Conservation (phyloP, 2,888 invertebrate genomes). For the Panopea generosa region DNA sequence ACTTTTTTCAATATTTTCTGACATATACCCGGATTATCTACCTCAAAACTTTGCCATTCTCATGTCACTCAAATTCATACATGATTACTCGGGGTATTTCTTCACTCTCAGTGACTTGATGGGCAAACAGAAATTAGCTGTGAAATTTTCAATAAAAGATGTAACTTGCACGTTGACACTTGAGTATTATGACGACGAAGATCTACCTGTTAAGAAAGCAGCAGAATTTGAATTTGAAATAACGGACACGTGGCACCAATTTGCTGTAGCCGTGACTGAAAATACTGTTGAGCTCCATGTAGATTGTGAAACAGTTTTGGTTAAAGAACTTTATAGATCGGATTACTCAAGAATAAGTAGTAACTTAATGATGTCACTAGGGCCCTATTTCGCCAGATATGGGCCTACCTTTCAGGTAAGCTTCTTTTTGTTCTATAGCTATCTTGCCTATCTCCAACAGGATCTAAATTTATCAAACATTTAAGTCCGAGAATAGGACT, state of each 20-base stretch:
- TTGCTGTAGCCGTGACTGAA: slow-evolving; percentile 71
- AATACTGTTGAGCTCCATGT: slow-evolving; percentile 67
- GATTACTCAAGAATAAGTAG: slow-evolving; percentile 10
- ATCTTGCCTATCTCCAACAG: no score
- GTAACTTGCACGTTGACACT: slow-evolving; percentile 21
- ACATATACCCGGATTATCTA: slow-evolving; percentile 70
- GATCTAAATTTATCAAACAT: no score
- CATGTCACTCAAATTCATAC: slow-evolving; percentile 66
- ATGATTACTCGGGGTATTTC: slow-evolving; percentile 68
- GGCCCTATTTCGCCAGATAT: slow-evolving; percentile 74
- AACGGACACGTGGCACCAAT: slow-evolving; percentile 76
- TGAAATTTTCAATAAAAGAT: slow-evolving; percentile 58
- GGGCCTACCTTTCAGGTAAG: slow-evolving; percentile 75
- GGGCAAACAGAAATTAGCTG: slow-evolving; percentile 70
- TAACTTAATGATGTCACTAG: slow-evolving; percentile 73
- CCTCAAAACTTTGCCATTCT: slow-evolving; percentile 77
- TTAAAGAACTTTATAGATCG: slow-evolving; percentile 41
- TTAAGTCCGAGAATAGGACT: no score
- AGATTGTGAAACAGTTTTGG: slow-evolving; percentile 72
- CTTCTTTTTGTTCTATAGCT: not conserved
- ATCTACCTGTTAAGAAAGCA: slow-evolving; percentile 44
- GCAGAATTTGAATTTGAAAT: slow-evolving; percentile 66
- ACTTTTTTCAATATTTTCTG: slow-evolving; percentile 72
- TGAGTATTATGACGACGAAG: slow-evolving; percentile 62
- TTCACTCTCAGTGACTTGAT: slow-evolving; percentile 76